These are phyloP conservation scores for Graphium colonna DNA, from an alignment of 2,888 invertebrate species.

Conservation along the genomic window DNA sequence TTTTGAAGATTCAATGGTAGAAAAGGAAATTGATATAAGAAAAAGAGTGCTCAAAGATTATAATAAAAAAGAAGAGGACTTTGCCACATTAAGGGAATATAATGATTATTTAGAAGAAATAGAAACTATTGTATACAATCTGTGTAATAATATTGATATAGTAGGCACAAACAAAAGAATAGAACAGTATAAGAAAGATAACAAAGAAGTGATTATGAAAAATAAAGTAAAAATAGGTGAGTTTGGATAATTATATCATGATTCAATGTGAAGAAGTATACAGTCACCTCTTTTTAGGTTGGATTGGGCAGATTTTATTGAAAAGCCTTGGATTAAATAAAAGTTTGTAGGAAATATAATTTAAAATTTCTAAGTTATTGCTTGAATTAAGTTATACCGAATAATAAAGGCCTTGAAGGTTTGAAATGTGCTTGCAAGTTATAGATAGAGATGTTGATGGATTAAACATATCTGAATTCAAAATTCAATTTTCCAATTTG, in stretches of 20 bases:
- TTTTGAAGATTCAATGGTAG: slow-evolving; percentile 97
- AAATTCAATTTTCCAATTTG: too few species aligned
- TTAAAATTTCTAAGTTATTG: too few species aligned
- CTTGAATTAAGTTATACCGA: too few species aligned
- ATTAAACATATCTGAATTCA: too few species aligned
- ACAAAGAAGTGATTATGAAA: slow-evolving; percentile 90
- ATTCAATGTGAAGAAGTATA: too few species aligned
- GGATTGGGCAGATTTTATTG: too few species aligned
- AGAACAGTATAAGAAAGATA: slow-evolving; percentile 94
- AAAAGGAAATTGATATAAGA: slow-evolving; percentile 98
- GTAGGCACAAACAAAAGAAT: slow-evolving; percentile 93
- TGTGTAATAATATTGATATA: slow-evolving; percentile 93
- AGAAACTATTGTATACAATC: slow-evolving; percentile 94
- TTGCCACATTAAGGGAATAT: slow-evolving; percentile 88
- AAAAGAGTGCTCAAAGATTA: slow-evolving; percentile 93
- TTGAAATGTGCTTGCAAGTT: too few species aligned
- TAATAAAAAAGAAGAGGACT: slow-evolving; percentile 97
- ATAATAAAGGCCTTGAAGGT: too few species aligned
- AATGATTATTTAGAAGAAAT: slow-evolving; percentile 98
- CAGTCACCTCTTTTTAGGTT: too few species aligned
- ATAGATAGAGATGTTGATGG: too few species aligned
- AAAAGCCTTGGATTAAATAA: too few species aligned
- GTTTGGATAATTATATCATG: slow-evolving; percentile 7
- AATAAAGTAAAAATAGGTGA: slow-evolving; percentile 86
- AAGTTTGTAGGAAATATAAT: too few species aligned